Conservation (phyloP, 1,140 invertebrate genomes). For the Cylas formicarius region DNA sequence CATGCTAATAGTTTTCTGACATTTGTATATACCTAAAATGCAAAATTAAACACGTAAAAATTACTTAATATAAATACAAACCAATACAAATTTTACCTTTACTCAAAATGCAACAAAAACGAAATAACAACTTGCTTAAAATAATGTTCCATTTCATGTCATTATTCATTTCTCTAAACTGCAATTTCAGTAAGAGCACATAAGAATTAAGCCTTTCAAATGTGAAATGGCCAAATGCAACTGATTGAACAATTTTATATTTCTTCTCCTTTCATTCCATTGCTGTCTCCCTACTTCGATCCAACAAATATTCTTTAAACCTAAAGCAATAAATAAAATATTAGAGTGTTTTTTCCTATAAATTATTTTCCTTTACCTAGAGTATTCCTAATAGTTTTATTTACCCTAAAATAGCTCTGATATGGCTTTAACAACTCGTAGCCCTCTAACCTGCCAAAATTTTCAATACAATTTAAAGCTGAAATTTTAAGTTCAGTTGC, state of each 20-base stretch:
- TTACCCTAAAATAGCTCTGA: constrained; percentile 57
- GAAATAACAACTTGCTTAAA: no score
- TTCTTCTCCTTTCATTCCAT: constrained; percentile 69
- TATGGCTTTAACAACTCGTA: constrained; percentile 47
- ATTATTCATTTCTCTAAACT: constrained; percentile 53
- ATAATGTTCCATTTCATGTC: no score
- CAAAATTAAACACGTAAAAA: no score
- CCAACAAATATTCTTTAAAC: constrained; percentile 68
- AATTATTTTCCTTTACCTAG: constrained; percentile 37
- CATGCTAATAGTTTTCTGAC: no score
- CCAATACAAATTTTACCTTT: no score
- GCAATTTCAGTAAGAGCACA: constrained; percentile 61
- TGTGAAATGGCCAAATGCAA: constrained; percentile 60
- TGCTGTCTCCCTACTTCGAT: constrained; percentile 57
- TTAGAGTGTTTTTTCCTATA: neutral
- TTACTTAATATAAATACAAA: no score
- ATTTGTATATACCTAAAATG: no score
- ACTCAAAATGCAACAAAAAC: no score
- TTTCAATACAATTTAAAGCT: constrained; percentile 53
- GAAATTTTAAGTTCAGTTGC: constrained; percentile 54
- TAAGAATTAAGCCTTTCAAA: constrained; percentile 55
- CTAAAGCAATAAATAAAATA: constrained; percentile 36
- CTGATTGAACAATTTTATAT: constrained; percentile 59
- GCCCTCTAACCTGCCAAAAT: constrained; percentile 47
- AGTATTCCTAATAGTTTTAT: constrained; percentile 47